Base-by-base conservation (phyloP, 1,140 invertebrate genomes). In the Procambarus virginalis region DNA sequence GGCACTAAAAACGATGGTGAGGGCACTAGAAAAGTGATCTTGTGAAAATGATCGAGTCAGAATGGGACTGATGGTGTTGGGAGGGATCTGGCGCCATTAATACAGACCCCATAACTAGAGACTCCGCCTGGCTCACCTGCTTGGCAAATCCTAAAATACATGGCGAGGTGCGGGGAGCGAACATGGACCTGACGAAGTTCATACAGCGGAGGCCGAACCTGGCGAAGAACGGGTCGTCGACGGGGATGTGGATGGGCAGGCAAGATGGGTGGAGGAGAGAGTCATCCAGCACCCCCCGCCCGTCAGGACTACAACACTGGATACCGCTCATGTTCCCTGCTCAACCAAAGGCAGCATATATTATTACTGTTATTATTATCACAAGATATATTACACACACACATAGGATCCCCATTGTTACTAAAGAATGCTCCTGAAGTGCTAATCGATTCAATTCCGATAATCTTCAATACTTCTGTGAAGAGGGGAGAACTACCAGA, bases 221-320 rank as follows among this genome's bases (percentile, higher is more conserved):
- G 2, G 94, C 94, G 92, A 97, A 97, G n/a, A 97, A 95, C 0
- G 96, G 97, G 94, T 99, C 98, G 92, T 97, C 95, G 0, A 94
- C 93, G 2, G 98, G 96, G 14, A 99, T 95, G 0, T 96, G 93
- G 89, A 99, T 98, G 0, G 98, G 97, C 92, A 96, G 98, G 94
- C 98, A 99, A 8, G 86, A 51, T 17, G 89, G 90, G 34, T 91
- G 92, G 9, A 45, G 73, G 73, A 80, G 77, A 45, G 79, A 51
- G 2, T 89, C 45, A 51, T 87, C 90, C 12, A 90, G 46, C 9
- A 91, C 46, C 3, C 58, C n/a, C 17, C 79, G 58, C 2, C 46
- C 6, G 1, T 91, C 60, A 22, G 55, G 80, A 3, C 3, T 2
- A 60, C 92, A 92, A 22, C 92, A 92, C 83, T 83, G 17, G 76